Evolutionary conservation across 1,140 invertebrate species (phyloP).

Genomic region (Aplysia californica): DNA sequence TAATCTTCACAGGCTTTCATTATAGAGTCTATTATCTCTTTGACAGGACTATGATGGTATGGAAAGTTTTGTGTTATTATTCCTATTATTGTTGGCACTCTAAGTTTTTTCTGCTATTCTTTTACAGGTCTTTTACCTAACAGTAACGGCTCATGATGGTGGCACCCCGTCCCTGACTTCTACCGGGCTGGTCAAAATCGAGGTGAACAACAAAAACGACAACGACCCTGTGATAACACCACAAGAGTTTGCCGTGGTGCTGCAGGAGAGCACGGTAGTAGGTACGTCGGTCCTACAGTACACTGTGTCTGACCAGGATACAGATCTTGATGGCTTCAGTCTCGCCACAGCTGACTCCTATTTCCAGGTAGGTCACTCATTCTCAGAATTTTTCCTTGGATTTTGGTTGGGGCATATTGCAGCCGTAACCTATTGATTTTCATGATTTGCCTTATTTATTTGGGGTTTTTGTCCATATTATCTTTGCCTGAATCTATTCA

Average conservation of each 20-base stretch:
- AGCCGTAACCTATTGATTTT: no score
- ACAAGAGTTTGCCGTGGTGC: conserved; percentile 28
- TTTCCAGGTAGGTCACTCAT: conserved; percentile 35
- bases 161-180: conserved; percentile 35
- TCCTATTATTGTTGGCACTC: no score
- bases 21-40: no score
- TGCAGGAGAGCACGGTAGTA: conserved; percentile 25
- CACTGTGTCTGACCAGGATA: conserved; percentile 37
- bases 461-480: no score
- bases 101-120: no score
- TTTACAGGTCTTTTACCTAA: conserved; percentile 51
- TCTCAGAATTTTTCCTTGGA: no score
- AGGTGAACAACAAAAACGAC: conserved; percentile 52
- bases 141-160: conserved; percentile 39
- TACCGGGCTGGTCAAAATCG: conserved; percentile 32
- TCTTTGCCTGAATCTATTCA: no score
- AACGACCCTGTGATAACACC: conserved; percentile 43
- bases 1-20: no score
- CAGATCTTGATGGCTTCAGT: conserved; percentile 38
- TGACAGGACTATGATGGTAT: no score
- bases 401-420: no score
- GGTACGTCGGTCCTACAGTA: conserved; percentile 34
- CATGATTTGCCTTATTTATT: no score
- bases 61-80: no score
- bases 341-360: conserved; percentile 25